Conservation (phyloP, 2,888 invertebrate species). For the Stenichneumon culpator region DNA sequence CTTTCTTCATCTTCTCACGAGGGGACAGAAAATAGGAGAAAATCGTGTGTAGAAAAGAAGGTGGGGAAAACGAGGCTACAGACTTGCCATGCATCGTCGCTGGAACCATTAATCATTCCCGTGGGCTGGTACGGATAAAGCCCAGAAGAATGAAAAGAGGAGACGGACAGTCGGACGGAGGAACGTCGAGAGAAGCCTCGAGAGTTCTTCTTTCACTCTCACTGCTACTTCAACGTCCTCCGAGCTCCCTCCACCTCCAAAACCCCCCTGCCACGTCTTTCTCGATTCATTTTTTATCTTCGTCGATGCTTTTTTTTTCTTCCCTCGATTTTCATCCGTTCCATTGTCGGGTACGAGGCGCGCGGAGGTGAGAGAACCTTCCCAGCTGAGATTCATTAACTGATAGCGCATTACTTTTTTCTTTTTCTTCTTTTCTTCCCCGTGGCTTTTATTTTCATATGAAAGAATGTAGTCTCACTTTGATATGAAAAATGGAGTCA, state of each 20-base stretch:
- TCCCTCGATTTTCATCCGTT: constrained; percentile 80
- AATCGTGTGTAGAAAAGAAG: constrained; percentile 49
- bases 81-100: constrained; percentile 68
- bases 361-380: constrained; percentile 59
- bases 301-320: constrained; percentile 75
- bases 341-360: constrained; percentile 77
- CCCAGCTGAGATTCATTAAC: constrained; percentile 80
- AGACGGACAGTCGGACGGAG: constrained; percentile 79
- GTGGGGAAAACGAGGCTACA: constrained; percentile 31
- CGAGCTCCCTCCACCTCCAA: constrained; percentile 23
- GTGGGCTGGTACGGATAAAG: constrained; percentile 77
- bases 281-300: constrained; percentile 67
- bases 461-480: constrained; percentile 4
- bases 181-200: constrained; percentile 64
- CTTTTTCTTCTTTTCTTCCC: constrained; percentile 23
- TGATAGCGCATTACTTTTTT: constrained; percentile 75
- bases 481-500: constrained; percentile 4
- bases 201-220: constrained; percentile 61
- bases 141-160: constrained; percentile 74
- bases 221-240: constrained; percentile 39
- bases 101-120: constrained; percentile 84
- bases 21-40: constrained; percentile 61
- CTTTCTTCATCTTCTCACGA: constrained; percentile 59
- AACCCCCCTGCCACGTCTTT: constrained; percentile 36
- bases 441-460: constrained; percentile 4